Conservation (phyloP, 2,113 vertebrate species). For the Crotophaga sulcirostris region DNA sequence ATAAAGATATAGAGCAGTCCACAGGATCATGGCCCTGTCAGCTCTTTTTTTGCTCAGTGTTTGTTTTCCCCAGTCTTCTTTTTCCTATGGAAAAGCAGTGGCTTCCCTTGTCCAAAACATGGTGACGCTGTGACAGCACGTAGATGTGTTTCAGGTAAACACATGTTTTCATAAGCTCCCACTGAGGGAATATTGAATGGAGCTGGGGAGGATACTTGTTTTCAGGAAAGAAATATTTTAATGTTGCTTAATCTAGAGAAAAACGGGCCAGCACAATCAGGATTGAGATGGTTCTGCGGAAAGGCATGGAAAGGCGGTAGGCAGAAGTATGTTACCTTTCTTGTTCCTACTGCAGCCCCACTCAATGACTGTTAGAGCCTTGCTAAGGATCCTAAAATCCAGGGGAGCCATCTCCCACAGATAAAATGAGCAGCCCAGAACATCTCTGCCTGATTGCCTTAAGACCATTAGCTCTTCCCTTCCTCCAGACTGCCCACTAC, state of each 20-base stretch:
- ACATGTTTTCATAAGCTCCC: background rate
- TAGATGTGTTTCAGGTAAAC: background rate
- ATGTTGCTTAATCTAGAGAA: background rate
- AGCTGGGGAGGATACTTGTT: background rate
- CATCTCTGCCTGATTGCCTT: background rate
- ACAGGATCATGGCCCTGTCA: background rate
- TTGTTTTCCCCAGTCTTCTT: background rate
- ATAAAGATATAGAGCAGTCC: background rate
- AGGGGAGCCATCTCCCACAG: background rate
- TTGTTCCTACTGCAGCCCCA: background rate
- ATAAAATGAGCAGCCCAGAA: background rate
- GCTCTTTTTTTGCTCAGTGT: background rate
- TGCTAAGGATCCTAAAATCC: background rate
- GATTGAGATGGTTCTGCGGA: background rate
- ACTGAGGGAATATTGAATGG: background rate
- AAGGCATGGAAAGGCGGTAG: background rate
- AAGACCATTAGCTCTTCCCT: background rate
- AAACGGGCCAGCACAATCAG: background rate
- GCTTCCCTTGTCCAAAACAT: background rate
- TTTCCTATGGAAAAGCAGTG: background rate
- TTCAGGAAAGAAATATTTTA: background rate
- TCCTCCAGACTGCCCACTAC: background rate
- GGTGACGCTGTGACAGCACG: too few relatives aligned
- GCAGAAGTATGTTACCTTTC: background rate
- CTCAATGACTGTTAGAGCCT: rapidly evolving